Base-by-base conservation (phyloP, 2,797 vertebrate genomes). In the Mus caroli region DNA sequence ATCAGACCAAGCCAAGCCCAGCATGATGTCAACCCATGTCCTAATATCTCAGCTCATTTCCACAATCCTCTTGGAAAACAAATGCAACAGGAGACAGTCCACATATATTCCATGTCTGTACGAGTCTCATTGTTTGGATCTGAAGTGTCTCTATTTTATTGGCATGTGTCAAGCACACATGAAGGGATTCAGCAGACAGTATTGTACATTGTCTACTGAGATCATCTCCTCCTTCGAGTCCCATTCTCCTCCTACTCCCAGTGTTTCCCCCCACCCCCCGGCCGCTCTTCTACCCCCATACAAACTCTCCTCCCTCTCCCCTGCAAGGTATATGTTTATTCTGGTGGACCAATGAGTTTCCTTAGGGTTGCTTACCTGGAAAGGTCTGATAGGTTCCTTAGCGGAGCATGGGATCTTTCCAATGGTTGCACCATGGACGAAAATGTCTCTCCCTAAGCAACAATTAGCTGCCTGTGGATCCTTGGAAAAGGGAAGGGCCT, bases 1-100 rank as follows among this genome's bases (percentile, higher is more conserved):
- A 67, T 13, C 10, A 8, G 34, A 85, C 87, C 50, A 40, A 52
- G 31, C 91, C 87, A n/a, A 94, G 58, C 60, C 92, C 37, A n/a
- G 24, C 52, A 92, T 92, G 82, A 94, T 13, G 12, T 6, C 1
- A 0, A 0, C 0, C 0, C 46, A 50, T 1, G 8, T 17, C 5
- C 13, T n/a, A 75, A 78, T 40, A 54, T n/a, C 10, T 46, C 50
- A 73, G 54, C 52, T 76, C 71, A 34, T 43, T 87, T 50, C 69
- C 50, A 22, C 19, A 40, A 75, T 13, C 86, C 50, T 43, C 69
- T 46, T 60, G 87, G 87, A 28, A 76, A 88, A 52, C n/a, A 34
- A 88, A 88, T 43, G 10, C 31, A 24, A 73, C 26, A 58, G n/a
- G 37, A 40, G 50, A 56, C 3, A 20, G 17, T 20, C 69, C 13